phyloP scores from a whole-genome alignment of 2,888 invertebrate species.

The Cartodere bifasciata region DNA sequence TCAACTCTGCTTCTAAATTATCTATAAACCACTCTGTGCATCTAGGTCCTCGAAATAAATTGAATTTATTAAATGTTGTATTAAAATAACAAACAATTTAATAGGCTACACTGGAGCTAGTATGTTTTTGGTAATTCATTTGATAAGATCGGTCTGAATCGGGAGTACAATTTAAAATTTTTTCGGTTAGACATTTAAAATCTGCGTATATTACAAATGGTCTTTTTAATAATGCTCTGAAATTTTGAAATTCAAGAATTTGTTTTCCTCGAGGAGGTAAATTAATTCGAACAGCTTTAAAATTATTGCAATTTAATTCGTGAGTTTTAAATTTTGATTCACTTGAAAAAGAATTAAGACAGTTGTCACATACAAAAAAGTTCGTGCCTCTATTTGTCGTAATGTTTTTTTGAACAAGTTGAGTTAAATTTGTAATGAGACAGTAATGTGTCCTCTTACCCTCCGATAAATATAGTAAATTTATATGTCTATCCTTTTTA shows the following conservation, averaged over 20 bases:
- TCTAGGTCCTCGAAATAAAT: not conserved
- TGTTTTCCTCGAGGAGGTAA: conserved; percentile 5
- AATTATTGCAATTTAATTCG: conserved; percentile 7
- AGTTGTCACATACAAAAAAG: conserved; percentile 12
- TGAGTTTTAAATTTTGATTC: too few relatives aligned
- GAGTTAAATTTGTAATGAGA: conserved; percentile 12
- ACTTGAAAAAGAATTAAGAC: conserved; percentile 6
- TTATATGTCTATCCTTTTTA: conserved; percentile 11
- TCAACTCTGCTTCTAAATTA: too few relatives aligned
- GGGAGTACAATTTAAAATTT: not conserved
- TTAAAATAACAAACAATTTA: not conserved
- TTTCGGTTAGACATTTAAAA: conserved; percentile 1
- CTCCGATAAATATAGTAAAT: conserved; percentile 10
- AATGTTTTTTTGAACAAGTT: conserved; percentile 10
- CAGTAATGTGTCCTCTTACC: conserved; percentile 13
- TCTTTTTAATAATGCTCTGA: not conserved
- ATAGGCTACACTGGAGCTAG: not conserved
- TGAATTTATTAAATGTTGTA: not conserved
- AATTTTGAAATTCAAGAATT: conserved; percentile 6
- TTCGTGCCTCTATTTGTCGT: conserved; percentile 8
- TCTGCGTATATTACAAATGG: conserved; percentile 3
- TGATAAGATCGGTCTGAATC: not conserved
- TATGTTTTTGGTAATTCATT: conserved; percentile 1
- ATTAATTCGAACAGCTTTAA: conserved; percentile 7
- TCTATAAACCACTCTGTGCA: too few relatives aligned